A percentile compares a stretch with the other conserved stretches of the same genome.
These are phyloP conservation scores for Nycticorax nycticorax DNA, from an alignment of 2,113 vertebrate species.

Conservation along the genomic window DNA sequence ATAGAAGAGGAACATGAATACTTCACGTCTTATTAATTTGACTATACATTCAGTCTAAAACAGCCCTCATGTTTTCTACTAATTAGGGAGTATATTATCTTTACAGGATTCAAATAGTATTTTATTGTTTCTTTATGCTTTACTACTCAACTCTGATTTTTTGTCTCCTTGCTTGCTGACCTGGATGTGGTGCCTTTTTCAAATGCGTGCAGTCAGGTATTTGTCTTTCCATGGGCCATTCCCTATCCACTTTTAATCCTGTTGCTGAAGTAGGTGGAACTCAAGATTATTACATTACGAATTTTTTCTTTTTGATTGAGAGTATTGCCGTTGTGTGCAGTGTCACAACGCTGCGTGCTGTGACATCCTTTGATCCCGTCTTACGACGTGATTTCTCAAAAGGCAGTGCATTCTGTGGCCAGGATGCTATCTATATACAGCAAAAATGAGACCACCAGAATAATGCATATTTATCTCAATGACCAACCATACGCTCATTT, in stretches of 20 bases:
- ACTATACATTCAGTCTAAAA: background rate
- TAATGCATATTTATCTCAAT: background rate
- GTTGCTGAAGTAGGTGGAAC: rapidly evolving
- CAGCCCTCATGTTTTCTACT: background rate
- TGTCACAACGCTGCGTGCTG: background rate
- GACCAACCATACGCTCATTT: background rate
- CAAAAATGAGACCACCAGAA: background rate
- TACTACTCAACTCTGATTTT: background rate
- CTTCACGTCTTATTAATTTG: background rate
- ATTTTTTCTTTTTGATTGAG: background rate
- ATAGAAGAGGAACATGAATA: background rate
- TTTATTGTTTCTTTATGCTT: background rate
- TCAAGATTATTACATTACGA: background rate
- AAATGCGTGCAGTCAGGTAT: background rate
- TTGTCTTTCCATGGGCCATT: background rate
- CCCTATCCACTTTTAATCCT: background rate
- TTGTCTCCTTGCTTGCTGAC: background rate
- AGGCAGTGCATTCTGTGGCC: background rate
- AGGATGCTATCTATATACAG: background rate
- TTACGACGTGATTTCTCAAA: background rate
- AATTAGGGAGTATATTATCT: background rate
- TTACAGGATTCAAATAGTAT: background rate
- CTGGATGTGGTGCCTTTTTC: background rate
- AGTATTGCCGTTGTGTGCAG: background rate
- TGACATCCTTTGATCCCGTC: background rate